Percentiles rank a stretch among this genome's conserved stretches.
These are phyloP conservation scores for Temnothorax rugatulus DNA, from an alignment of 2,888 invertebrate species.

Conservation along the genomic window DNA sequence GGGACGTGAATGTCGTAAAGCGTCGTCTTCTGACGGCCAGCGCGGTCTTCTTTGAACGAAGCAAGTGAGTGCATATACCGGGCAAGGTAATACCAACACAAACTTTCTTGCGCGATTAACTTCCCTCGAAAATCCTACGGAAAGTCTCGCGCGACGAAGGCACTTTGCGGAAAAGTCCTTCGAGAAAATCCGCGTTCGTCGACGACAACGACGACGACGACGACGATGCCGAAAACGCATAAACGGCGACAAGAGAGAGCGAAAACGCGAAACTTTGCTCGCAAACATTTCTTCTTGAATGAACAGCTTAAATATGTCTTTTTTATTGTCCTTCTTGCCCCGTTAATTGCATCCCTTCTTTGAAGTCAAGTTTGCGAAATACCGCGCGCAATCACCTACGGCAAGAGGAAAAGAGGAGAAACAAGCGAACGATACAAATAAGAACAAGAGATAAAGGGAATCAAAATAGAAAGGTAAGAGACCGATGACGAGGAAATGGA, in stretches of 20 bases:
- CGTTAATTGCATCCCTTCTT: constrained; percentile 73
- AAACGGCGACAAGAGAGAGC: not conserved
- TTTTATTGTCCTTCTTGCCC: constrained; percentile 61
- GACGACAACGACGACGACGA: not conserved
- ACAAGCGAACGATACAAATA: constrained; percentile 21
- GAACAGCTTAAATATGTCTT: constrained; percentile 38
- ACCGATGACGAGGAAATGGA: constrained; percentile 13
- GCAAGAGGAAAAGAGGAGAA: constrained; percentile 36
- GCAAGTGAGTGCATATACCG: constrained; percentile 30
- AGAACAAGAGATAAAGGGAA: constrained; percentile 22
- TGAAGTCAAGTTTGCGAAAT: constrained; percentile 71
- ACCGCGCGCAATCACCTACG: constrained; percentile 59
- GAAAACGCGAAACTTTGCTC: constrained; percentile 24
- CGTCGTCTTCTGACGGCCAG: constrained; percentile 62
- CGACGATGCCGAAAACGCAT: constrained; percentile 13
- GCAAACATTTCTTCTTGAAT: constrained; percentile 42
- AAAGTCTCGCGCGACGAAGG: constrained; percentile 42
- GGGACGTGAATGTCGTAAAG: constrained; percentile 62
- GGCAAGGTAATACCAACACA: constrained; percentile 42
- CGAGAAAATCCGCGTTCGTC: constrained; percentile 48
- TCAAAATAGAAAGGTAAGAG: constrained; percentile 19
- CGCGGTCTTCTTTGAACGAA: constrained; percentile 58
- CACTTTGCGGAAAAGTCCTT: constrained; percentile 49
- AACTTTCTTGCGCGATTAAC: constrained; percentile 62
- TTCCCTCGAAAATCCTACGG: constrained; percentile 45